Percentiles rank a stretch among this genome's conserved stretches.
These are phyloP conservation scores for Myzus persicae DNA, from an alignment of 1,140 invertebrate genomes.

Conservation along the genomic window DNA sequence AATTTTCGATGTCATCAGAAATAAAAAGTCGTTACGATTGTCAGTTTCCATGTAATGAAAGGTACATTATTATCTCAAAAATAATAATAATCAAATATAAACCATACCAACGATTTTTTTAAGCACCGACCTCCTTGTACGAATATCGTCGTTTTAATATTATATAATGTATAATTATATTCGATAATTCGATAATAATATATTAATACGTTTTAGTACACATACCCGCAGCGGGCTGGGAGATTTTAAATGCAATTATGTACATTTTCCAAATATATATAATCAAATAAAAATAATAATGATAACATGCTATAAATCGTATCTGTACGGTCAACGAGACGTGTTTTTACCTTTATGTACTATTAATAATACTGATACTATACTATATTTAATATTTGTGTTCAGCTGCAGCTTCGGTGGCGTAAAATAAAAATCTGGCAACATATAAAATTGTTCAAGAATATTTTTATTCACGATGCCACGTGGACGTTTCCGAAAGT, in stretches of 20 bases:
- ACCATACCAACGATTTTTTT: neutral
- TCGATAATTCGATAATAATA: neutral
- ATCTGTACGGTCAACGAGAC: neutral
- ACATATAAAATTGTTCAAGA: too few relatives aligned
- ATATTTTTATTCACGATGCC: neutral
- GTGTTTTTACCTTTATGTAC: neutral
- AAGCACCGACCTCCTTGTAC: neutral
- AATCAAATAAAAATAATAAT: neutral
- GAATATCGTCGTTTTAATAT: neutral
- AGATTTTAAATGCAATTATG: neutral
- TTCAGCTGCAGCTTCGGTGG: neutral
- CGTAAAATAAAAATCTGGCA: too few relatives aligned
- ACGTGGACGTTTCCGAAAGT: neutral
- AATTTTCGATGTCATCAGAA: neutral
- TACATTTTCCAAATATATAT: neutral
- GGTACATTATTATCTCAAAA: neutral
- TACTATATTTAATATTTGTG: neutral
- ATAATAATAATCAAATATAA: too few relatives aligned
- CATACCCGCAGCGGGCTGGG: neutral
- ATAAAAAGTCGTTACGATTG: neutral
- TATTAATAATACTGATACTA: neutral
- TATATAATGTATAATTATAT: neutral
- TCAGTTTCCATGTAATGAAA: neutral
- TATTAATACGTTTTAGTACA: neutral
- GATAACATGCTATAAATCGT: neutral